Conservation (phyloP, 2,888 invertebrate genomes). For the Sphinx pinastri region DNA sequence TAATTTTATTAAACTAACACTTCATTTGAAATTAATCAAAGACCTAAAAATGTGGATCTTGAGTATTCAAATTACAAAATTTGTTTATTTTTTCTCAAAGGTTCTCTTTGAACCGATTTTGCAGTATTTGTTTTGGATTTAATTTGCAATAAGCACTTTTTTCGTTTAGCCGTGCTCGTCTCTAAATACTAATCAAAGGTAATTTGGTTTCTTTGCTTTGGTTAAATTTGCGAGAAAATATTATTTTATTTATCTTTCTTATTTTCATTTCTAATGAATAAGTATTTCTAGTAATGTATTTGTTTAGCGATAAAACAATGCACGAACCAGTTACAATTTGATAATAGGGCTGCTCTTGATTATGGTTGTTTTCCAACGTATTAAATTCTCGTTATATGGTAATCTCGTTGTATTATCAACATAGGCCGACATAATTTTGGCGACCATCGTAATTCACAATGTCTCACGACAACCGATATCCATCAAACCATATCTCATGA, state of each 20-base stretch:
- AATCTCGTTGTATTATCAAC: too few species aligned
- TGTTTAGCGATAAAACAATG: background rate
- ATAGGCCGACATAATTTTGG: too few species aligned
- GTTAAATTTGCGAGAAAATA: background rate
- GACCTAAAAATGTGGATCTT: slow-evolving; percentile 15
- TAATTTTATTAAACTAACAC: slow-evolving; percentile 16
- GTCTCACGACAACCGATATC: too few species aligned
- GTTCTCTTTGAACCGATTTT: background rate
- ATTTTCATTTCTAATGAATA: background rate
- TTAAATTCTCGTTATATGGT: too few species aligned
- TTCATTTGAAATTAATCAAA: slow-evolving; percentile 20
- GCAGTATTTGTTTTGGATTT: slow-evolving; percentile 15
- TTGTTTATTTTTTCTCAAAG: slow-evolving; percentile 5
- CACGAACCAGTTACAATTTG: too few species aligned
- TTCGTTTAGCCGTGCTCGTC: background rate
- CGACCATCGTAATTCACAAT: too few species aligned
- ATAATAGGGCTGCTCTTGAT: too few species aligned
- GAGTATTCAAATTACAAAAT: slow-evolving; percentile 11
- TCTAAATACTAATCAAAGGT: slow-evolving; percentile 5
- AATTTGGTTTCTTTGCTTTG: background rate
- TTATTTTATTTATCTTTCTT: background rate
- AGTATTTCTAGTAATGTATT: background rate
- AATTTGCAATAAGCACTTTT: slow-evolving; percentile 23
- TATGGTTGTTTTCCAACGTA: too few species aligned
- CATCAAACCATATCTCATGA: too few species aligned